A percentile compares a stretch with the other conserved stretches of the same genome.
phyloP scores from a whole-genome alignment of 2,797 vertebrate genomes.

The Eulemur mongoz region DNA sequence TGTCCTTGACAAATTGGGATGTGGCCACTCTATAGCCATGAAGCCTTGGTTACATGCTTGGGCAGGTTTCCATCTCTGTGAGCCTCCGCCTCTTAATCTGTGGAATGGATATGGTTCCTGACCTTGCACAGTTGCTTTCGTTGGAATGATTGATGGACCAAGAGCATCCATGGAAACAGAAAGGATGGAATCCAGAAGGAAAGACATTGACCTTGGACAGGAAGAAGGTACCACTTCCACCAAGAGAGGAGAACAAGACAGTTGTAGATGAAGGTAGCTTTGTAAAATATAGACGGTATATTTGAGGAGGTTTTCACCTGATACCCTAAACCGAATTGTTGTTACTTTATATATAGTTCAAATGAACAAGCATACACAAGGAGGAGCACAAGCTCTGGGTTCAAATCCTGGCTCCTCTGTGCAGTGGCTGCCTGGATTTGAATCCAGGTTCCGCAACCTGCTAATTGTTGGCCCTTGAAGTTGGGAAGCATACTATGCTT shows the following conservation, averaged over 20 bases:
- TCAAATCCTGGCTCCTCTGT: neutral
- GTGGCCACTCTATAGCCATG: fast-evolving
- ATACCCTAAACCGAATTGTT: neutral
- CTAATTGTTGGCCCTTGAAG: neutral
- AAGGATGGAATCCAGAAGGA: neutral
- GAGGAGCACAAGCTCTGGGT: neutral
- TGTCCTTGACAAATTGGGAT: neutral
- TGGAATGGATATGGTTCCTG: neutral
- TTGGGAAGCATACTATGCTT: neutral
- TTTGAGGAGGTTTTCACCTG: neutral
- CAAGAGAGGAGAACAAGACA: neutral
- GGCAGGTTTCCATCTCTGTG: neutral
- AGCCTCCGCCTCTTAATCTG: neutral
- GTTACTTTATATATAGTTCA: neutral
- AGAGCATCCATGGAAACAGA: neutral
- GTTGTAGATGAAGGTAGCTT: neutral
- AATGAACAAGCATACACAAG: neutral
- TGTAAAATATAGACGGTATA: neutral
- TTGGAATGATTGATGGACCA: neutral
- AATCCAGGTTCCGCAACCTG: neutral
- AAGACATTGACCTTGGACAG: neutral
- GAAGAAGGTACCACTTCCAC: neutral
- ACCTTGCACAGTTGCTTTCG: neutral
- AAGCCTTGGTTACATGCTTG: neutral
- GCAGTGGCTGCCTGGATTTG: neutral